These are phyloP conservation scores for Papilio demoleus DNA, from an alignment of 2,888 invertebrate species.

Conservation along the genomic window DNA sequence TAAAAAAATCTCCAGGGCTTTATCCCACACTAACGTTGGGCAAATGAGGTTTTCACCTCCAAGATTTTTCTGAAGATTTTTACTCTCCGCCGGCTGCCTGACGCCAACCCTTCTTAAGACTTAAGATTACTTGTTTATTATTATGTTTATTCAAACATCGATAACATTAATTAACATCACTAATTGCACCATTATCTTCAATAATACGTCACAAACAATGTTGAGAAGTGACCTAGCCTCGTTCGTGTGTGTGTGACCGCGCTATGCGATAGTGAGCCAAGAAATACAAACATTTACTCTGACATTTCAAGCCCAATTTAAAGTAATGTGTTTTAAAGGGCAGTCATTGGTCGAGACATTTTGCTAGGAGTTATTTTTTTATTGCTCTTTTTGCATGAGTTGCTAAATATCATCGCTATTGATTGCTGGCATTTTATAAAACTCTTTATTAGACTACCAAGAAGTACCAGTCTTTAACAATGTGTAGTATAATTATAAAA, in stretches of 20 bases:
- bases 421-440: background rate
- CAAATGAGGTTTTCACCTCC: too few relatives aligned
- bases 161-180: slow-evolving; percentile 50
- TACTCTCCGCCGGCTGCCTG: too few relatives aligned
- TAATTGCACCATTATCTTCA: slow-evolving; percentile 58
- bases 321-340: slow-evolving; percentile 1
- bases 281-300: slow-evolving; percentile 27
- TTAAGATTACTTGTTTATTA: background rate
- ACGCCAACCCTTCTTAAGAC: background rate
- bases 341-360: slow-evolving; percentile 17
- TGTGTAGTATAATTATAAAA: too few relatives aligned
- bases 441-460: background rate
- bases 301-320: slow-evolving; percentile 17
- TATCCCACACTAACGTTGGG: too few relatives aligned
- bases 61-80: too few relatives aligned
- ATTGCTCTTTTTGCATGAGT: slow-evolving; percentile 2
- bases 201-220: slow-evolving; percentile 57
- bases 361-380: slow-evolving; percentile 7
- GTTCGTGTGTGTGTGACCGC: slow-evolving; percentile 51
- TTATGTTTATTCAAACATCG: slow-evolving; percentile 41
- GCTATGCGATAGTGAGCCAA: slow-evolving; percentile 46
- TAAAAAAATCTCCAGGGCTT: too few relatives aligned
- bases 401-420: background rate
- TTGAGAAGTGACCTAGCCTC: slow-evolving; percentile 70
- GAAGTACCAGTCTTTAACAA: background rate